Base-by-base conservation (phyloP, 2,113 vertebrate genomes). In the Oreocharis arfaki region DNA sequence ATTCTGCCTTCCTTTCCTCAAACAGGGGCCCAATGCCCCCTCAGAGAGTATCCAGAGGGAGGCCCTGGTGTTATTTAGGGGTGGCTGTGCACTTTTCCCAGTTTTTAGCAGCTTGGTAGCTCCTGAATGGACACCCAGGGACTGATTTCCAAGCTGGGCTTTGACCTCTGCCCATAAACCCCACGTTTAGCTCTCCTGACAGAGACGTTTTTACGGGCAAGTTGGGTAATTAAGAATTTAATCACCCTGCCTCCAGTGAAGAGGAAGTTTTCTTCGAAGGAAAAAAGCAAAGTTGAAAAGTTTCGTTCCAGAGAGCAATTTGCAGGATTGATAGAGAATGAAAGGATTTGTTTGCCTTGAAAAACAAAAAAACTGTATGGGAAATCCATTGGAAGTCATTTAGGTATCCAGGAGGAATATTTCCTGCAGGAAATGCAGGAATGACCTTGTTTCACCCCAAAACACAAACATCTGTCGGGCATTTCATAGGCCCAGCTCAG, bases 191-290 rank as follows among this genome's bases (percentile, higher is more conserved):
- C 33, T 64, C 49, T 71, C 37, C 52, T 52, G 60, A 64, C 77
- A 63, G 71, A 22, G 71, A 22, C 39, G 4, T 37, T 61, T 93
- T 63, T 23, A 56, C 1, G 1, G 35, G 44, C 41, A 44, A 26
- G 50, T 4, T 73, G 84, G 70, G 52, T 55, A 59, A 88, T 96
- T 52, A 84, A 74, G 59, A 42, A 44, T 90, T 74, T 86, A 80
- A 91, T 82, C 69, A 46, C 60, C 53, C n/a, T 56, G 52, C 71
- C 65, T 71, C 55, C 44, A 69, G 67, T 16, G 50, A 57, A 53
- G 88, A 44, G 28, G 19, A 35, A 10, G 15, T 28, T 89, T 87
- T 61, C 53, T 75, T 35, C 32, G 2, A 9, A 50, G 73, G 8
- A 61, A 61, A 71, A 27, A 13, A 85, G n/a, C 60, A 16, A 39